Percentiles rank a stretch among this genome's conserved stretches.
Conservation (phyloP, 2,888 invertebrate species). For the Trichogramma dendrolimi region DNA sequence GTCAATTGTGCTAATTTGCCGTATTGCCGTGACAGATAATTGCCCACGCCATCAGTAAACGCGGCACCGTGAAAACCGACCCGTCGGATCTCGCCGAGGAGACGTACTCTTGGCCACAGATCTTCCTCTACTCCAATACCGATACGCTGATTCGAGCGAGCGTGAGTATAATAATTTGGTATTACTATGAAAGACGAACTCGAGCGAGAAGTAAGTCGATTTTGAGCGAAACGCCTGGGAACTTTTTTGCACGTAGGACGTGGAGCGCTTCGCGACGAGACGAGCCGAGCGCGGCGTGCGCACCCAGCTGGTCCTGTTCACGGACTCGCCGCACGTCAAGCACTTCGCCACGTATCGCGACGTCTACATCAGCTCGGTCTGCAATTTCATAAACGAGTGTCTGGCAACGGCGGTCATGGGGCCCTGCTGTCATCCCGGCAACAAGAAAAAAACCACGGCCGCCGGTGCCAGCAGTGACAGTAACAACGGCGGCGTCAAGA, state of each 20-base stretch:
- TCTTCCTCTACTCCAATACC: constrained; percentile 69
- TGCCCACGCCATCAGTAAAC: constrained; percentile 40
- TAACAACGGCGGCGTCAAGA: neutral
- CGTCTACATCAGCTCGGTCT: constrained; percentile 60
- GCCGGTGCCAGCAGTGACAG: constrained; percentile 24
- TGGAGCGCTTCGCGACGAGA: constrained; percentile 63
- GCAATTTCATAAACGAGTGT: constrained; percentile 61
- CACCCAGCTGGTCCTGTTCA: constrained; percentile 62
- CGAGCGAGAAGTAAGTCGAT: neutral
- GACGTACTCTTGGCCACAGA: constrained; percentile 62
- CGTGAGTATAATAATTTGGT: constrained; percentile 45
- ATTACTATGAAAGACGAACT: neutral
- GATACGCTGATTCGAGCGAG: constrained; percentile 64
- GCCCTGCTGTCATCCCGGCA: neutral
- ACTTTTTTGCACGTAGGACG: constrained; percentile 53
- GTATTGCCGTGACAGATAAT: constrained; percentile 37
- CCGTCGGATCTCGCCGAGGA: constrained; percentile 61
- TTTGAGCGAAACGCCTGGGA: neutral
- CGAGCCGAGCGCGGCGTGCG: constrained; percentile 60
- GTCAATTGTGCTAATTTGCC: neutral
- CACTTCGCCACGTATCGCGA: constrained; percentile 64
- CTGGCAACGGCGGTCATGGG: constrained; percentile 36
- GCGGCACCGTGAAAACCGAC: constrained; percentile 55
- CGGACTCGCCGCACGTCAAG: constrained; percentile 71
- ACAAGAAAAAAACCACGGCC: constrained; percentile 3